Percentiles rank a stretch among this genome's conserved stretches.
Conservation (phyloP, 2,113 vertebrate genomes). For the Urocynchramus pylzowi region DNA sequence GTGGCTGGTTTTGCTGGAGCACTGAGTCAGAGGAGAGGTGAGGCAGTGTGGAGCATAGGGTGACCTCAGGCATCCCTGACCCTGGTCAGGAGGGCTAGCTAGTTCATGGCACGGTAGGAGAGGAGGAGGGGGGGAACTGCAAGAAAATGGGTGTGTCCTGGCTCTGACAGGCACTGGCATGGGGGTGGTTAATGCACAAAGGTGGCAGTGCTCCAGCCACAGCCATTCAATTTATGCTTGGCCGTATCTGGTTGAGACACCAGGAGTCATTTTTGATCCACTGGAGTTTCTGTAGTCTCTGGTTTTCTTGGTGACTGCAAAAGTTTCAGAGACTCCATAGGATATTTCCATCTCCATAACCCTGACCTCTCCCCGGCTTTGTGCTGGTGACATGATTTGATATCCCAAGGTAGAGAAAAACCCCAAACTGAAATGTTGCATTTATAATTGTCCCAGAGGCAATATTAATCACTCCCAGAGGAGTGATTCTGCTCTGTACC, state of each 20-base stretch:
- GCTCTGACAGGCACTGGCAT: neutral
- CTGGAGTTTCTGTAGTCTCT: neutral
- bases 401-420: neutral
- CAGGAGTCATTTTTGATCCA: rapidly evolving
- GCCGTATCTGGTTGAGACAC: neutral
- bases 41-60: neutral
- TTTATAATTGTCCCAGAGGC: neutral
- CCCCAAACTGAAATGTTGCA: neutral
- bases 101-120: rapidly evolving
- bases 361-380: neutral
- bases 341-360: neutral
- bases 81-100: no score
- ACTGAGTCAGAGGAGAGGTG: neutral
- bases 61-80: neutral
- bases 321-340: neutral
- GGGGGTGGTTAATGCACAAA: neutral
- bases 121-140: neutral
- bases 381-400: neutral
- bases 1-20: neutral
- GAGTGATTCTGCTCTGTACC: neutral
- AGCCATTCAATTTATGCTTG: neutral
- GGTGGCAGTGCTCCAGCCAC: neutral
- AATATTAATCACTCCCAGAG: no score
- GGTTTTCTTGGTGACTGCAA: neutral
- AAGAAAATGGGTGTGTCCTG: neutral